Percentiles rank a stretch among this genome's conserved stretches.
phyloP scores from a whole-genome alignment of 2,797 vertebrate genomes.

The Pogonophryne albipinna region DNA sequence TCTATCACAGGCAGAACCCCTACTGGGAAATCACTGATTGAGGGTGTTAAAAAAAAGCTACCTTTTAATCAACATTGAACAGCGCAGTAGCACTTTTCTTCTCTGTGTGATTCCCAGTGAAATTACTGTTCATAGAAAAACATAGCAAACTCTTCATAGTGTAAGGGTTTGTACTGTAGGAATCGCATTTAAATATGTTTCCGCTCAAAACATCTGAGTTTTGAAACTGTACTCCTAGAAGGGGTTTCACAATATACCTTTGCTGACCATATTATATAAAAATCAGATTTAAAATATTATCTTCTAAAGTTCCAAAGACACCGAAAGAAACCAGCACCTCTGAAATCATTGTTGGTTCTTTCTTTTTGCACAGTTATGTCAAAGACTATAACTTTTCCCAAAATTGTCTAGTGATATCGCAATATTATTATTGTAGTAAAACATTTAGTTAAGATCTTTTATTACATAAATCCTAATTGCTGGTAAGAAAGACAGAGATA shows the following conservation, averaged over 20 bases:
- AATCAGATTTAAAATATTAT: too few species aligned
- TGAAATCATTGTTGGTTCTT: too few species aligned
- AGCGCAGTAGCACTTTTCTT: constrained; percentile 15
- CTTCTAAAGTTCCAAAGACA: too few species aligned
- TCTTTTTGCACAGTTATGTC: too few species aligned
- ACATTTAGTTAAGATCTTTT: too few species aligned
- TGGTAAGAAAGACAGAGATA: constrained; percentile 7
- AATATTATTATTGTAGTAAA: too few species aligned
- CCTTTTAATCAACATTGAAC: constrained; percentile 12
- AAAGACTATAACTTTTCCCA: too few species aligned
- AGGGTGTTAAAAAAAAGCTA: constrained; percentile 29
- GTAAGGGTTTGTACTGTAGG: not conserved
- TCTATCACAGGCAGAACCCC: constrained; percentile 34
- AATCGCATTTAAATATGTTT: not conserved
- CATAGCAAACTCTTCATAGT: not conserved
- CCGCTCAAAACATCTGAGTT: not conserved
- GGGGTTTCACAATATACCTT: too few species aligned
- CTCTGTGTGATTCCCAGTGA: constrained; percentile 9
- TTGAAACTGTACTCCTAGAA: not conserved
- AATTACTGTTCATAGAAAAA: not conserved
- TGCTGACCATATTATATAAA: too few species aligned
- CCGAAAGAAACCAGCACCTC: too few species aligned
- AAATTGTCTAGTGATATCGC: too few species aligned
- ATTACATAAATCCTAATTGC: too few species aligned
- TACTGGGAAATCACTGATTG: constrained; percentile 59